These are phyloP conservation scores for Scalopus aquaticus DNA, from an alignment of 2,113 vertebrate genomes.

Conservation along the genomic window DNA sequence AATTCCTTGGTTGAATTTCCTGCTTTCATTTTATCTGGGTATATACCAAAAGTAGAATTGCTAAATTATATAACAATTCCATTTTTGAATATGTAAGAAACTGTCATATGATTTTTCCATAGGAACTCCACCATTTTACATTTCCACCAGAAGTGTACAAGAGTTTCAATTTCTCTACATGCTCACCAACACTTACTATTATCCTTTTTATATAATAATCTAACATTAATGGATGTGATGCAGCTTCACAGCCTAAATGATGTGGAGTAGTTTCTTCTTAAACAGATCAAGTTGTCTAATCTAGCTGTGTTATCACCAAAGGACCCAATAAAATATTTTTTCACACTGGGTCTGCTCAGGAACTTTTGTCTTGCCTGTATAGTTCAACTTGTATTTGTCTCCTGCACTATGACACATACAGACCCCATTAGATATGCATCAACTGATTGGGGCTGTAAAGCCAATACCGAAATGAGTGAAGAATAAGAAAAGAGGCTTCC, in stretches of 20 bases:
- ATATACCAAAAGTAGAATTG: background rate
- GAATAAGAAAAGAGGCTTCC: background rate
- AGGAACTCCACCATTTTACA: background rate
- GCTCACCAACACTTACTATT: background rate
- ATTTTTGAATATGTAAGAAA: background rate
- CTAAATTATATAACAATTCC: background rate
- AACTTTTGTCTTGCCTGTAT: background rate
- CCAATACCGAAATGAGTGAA: background rate
- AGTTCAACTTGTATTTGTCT: background rate
- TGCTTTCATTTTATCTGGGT: background rate
- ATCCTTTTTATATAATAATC: background rate
- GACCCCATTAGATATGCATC: background rate
- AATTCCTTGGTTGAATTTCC: background rate
- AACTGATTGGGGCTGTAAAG: background rate
- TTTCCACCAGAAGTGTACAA: background rate
- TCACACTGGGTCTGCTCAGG: background rate
- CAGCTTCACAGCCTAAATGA: background rate
- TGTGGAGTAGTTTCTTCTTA: slow-evolving; percentile 1
- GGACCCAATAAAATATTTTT: background rate
- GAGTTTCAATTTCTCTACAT: background rate
- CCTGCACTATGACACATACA: background rate
- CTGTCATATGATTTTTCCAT: background rate
- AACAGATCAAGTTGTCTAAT: background rate
- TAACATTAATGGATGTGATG: background rate
- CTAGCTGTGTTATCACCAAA: background rate